Base-by-base conservation (phyloP, 2,888 invertebrate species). In the Megamerina dolium region DNA sequence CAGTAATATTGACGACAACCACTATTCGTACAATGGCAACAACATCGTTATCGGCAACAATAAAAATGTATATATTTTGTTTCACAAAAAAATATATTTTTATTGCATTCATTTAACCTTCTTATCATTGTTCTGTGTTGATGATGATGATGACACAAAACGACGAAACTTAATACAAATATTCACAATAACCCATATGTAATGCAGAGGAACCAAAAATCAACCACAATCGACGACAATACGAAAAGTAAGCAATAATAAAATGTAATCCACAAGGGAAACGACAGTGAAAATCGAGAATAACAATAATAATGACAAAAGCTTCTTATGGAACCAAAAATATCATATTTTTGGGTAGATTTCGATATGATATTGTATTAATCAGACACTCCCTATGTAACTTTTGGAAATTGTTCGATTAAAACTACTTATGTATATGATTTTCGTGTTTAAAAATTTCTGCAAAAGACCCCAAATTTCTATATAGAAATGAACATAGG, bases 261-360 rank as follows among this genome's bases (percentile, higher is more conserved):
- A 29, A 12, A 37, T 27, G 21, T 37, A 2, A 36, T 30, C 21
- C 23, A 34, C 13, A 41, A 27, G 18, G 36, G 39, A 44, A 48
- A 41, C 40, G 33, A 43, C 42, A 42, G 40, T 26, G 33, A 30
- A 45, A 40, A 42, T 14, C 40, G 16, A 40, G 36, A 43, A 27
- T 23, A 46, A 33, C 14, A 30, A 42, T 36, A 34, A 17, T 19
- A 43, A 43, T 37, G 43, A 45, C 37, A 23, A 31, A 39, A n/a
- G n/a, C n/a, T n/a, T n/a, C n/a, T n/a, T n/a, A n/a, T n/a, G n/a
- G n/a, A n/a, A n/a, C n/a, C n/a, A n/a, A n/a, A n/a, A n/a, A n/a
- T n/a, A n/a, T n/a, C n/a, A n/a, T n/a, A n/a, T n/a, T n/a, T n/a
- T n/a, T n/a, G n/a, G n/a, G n/a, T n/a, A n/a, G n/a, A n/a, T n/a